Evolutionary conservation across 1,140 invertebrate genomes (phyloP).

Genomic region (Heliconius congener): DNA sequence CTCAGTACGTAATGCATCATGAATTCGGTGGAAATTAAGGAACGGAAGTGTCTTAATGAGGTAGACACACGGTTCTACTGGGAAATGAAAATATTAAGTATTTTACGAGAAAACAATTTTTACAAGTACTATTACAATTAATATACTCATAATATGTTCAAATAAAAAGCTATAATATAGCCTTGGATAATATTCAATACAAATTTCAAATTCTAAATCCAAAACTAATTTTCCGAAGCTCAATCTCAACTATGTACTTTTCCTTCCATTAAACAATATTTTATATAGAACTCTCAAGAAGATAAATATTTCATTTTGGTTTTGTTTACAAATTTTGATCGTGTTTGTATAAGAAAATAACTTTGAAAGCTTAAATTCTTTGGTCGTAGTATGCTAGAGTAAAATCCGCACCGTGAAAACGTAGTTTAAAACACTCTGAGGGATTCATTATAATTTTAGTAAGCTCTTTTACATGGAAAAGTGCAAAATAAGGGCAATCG

Average conservation of each 20-base stretch:
- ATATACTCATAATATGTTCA: too few species aligned
- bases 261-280: slow-evolving; percentile 12
- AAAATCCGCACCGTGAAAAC: slow-evolving; percentile 36
- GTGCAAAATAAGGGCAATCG: slow-evolving; percentile 13
- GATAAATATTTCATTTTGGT: slow-evolving; percentile 38
- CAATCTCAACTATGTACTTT: slow-evolving; percentile 9
- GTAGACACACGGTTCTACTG: too few species aligned
- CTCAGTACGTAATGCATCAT: too few species aligned
- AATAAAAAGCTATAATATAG: background rate
- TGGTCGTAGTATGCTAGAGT: slow-evolving; percentile 21
- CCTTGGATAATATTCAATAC: background rate
- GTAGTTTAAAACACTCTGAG: slow-evolving; percentile 30
- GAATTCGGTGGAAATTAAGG: too few species aligned
- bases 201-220: background rate
- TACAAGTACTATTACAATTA: too few species aligned
- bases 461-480: slow-evolving; percentile 24
- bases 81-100: too few species aligned
- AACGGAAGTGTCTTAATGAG: too few species aligned
- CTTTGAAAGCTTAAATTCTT: slow-evolving; percentile 35
- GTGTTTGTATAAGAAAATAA: slow-evolving; percentile 40
- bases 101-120: too few species aligned
- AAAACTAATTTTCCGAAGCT: slow-evolving; percentile 1
- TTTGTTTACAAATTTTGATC: slow-evolving; percentile 36
- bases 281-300: slow-evolving; percentile 19
- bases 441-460: slow-evolving; percentile 38